Conservation (phyloP, 2,888 invertebrate genomes). For the Hypselothyrea guttata region DNA sequence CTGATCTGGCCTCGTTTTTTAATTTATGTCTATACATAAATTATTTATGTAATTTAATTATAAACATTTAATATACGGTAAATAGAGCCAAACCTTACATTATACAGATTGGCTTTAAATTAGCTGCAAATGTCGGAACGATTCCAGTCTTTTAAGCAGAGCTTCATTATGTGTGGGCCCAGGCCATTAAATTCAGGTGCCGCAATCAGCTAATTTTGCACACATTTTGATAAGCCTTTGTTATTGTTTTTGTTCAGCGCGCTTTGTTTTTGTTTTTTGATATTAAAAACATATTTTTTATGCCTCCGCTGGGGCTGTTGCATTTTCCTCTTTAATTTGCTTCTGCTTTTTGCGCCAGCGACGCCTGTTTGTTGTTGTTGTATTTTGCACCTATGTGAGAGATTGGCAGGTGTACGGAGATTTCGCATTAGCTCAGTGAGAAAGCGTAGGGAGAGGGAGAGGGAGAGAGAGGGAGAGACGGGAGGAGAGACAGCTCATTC, state of each 20-base stretch:
- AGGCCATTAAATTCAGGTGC: conserved; percentile 39
- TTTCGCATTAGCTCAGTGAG: conserved; percentile 43
- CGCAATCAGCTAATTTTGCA: conserved; percentile 68
- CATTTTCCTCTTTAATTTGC: conserved; percentile 16
- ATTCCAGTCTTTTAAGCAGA: conserved; percentile 64
- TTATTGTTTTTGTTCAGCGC: conserved; percentile 10
- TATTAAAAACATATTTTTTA: conserved; percentile 53
- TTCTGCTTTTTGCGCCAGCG: conserved; percentile 55
- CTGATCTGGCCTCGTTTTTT: no score
- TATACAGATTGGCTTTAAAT: conserved; percentile 21
- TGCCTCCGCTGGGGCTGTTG: conserved; percentile 33
- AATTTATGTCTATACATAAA: no score
- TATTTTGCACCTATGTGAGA: conserved; percentile 57
- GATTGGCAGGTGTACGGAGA: conserved; percentile 66
- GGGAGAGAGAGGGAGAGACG: no score
- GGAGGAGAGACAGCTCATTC: conserved; percentile 27
- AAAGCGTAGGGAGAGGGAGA: no score
- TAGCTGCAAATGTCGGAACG: conserved; percentile 27
- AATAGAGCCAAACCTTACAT: background rate
- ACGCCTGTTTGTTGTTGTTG: conserved; percentile 51
- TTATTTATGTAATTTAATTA: no score
- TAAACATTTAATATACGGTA: no score
- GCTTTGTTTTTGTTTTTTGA: conserved; percentile 23
- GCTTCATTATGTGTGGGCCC: conserved; percentile 30
- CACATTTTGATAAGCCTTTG: conserved; percentile 68